Base-by-base conservation (phyloP, 2,888 invertebrate genomes). In the Listrodromus nycthemerus region DNA sequence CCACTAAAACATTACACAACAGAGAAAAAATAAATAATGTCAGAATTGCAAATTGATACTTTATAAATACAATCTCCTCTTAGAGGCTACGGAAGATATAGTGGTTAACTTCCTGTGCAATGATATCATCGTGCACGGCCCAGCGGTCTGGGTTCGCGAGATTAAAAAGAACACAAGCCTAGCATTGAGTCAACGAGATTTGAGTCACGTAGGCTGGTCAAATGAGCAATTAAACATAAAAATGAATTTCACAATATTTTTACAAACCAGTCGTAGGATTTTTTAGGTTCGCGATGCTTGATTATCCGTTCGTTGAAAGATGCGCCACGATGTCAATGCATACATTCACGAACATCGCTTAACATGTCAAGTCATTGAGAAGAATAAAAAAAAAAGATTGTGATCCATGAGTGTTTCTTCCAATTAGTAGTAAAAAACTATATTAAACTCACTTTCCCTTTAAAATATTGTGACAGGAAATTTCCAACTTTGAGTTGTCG, bases 31-130 rank as follows among this genome's bases (percentile, higher is more conserved):
- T n/a, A 27, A 71, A 55, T 45, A 27, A 21, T 30, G 30, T 0
- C 19, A 48, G 30, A 33, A 30, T 74, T 30, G 48, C 63, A 63
- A 74, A 10, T 61, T 19, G 7, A 41, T 41, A 61, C 30, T n/a
- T 30, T 30, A 61, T 13, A 61, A 61, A 61, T 61, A n/a, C 30
- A 27, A 13, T 61, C 61, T 27, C 16, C 27, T 16, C 16, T 61
- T 61, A 61, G 61, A 30, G 30, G 16, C 30, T 16, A 0, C 24
- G 16, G 30, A 61, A 30, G 27, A 61, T 16, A n/a, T 30, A 30
- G 16, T n/a, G 27, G 4, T 61, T 61, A 10, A 61, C 27, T 61
- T 61, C 30, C 30, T 61, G 6, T 27, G 13, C 21, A 24, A 55
- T 55, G 55, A 55, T 55, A 24, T 24, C 8, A 24, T 24, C 8